These are phyloP conservation scores for Drosophila quadrilineata DNA, from an alignment of 1,140 invertebrate species.

Conservation along the genomic window DNA sequence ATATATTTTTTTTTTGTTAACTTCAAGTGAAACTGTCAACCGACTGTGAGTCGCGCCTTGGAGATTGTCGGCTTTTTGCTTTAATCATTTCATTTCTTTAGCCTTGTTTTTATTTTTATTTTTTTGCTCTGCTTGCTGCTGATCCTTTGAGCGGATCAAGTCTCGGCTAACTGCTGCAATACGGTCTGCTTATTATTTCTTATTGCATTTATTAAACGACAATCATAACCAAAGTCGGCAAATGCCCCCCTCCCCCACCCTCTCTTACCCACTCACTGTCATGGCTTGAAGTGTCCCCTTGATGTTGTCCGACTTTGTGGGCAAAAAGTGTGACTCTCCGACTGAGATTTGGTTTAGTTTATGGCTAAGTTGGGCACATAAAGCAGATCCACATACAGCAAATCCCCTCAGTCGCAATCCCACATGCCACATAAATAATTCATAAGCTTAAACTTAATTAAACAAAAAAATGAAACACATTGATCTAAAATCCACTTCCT, in stretches of 20 bases:
- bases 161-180: constrained; percentile 11
- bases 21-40: constrained; percentile 38
- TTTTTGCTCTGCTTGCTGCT: constrained; percentile 22
- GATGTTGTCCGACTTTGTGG: constrained; percentile 32
- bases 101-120: constrained; percentile 6
- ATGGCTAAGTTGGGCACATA: constrained; percentile 77
- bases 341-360: constrained; percentile 74
- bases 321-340: constrained; percentile 78
- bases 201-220: constrained; percentile 81
- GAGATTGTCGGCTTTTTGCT: constrained; percentile 62
- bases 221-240: constrained; percentile 80
- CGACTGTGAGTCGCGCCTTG: constrained; percentile 54
- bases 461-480: constrained; percentile 3
- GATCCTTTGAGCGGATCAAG: constrained; percentile 61
- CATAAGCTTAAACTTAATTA: constrained; percentile 62
- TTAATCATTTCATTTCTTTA: constrained; percentile 74
- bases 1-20: constrained; percentile 45
- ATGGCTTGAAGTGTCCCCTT: constrained; percentile 19
- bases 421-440: constrained; percentile 70
- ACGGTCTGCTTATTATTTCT: constrained; percentile 78
- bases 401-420: constrained; percentile 36
- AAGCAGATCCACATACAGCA: constrained; percentile 39
- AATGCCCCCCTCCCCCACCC: constrained; percentile 3
- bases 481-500: constrained; percentile 28
- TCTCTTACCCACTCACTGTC: not conserved